Evolutionary conservation across 2,888 invertebrate species (phyloP).

Genomic region (Gastracanthus pulcherrimus): DNA sequence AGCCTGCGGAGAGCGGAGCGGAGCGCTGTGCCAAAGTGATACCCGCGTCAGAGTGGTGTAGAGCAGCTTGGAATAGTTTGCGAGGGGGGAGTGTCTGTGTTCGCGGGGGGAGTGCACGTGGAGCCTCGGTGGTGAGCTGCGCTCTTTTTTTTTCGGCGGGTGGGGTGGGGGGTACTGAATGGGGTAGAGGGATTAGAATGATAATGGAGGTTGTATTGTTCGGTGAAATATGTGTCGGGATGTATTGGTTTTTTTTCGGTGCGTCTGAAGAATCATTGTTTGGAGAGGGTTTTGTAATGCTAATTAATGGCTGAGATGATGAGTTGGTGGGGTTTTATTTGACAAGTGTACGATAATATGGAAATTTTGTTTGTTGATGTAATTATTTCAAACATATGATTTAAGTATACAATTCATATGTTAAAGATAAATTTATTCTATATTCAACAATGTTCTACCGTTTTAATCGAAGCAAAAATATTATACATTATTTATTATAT

Average conservation of each 20-base stretch:
- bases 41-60: background rate
- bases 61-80: background rate
- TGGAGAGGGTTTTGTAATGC: no score
- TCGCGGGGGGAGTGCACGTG: background rate
- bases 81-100: background rate
- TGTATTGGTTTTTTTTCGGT: background rate
- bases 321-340: no score
- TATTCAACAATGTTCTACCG: no score
- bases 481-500: no score
- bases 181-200: conserved; percentile 20
- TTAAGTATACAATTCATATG: no score
- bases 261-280: background rate
- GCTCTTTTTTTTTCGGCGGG: background rate
- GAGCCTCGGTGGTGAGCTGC: background rate
- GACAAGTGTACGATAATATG: no score
- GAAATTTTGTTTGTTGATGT: no score
- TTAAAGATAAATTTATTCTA: no score
- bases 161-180: background rate
- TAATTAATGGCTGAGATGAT: no score
- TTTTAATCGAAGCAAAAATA: no score
- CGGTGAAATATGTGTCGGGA: background rate
- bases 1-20: background rate
- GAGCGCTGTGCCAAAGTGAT: conserved; percentile 13
- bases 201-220: conserved; percentile 5
- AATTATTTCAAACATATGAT: no score